Evolutionary conservation across 2,797 vertebrate species (phyloP).

Genomic region (Leucoraja ocellata): DNA sequence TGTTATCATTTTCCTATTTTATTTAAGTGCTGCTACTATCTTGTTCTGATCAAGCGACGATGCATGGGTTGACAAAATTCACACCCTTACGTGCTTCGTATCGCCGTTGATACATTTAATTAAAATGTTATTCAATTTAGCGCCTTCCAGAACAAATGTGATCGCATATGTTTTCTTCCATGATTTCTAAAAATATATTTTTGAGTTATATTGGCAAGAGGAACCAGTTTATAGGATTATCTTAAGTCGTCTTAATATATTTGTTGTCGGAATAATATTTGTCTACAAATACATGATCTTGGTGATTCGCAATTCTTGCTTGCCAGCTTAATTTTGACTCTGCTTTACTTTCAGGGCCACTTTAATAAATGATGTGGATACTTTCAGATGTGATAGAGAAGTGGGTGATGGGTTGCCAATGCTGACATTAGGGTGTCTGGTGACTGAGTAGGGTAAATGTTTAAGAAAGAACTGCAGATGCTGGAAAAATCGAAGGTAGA

Average conservation of each 20-base stretch:
- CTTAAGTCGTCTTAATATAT: slow-evolving; percentile 12
- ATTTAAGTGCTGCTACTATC: neutral
- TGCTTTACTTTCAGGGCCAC: neutral
- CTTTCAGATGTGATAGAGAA: slow-evolving; percentile 29
- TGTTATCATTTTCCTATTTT: too few relatives aligned
- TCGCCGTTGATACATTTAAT: neutral
- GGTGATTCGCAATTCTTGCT: slow-evolving; percentile 6
- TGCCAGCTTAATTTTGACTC: slow-evolving; percentile 21
- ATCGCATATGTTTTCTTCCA: neutral
- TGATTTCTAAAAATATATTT: neutral
- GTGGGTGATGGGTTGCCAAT: neutral
- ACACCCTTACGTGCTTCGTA: neutral
- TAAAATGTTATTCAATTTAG: neutral
- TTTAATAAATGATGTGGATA: slow-evolving; percentile 39
- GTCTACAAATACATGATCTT: neutral
- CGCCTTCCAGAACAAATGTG: neutral
- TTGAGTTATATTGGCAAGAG: neutral
- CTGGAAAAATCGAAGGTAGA: too few relatives aligned
- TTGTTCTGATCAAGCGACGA: neutral
- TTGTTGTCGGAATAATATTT: neutral
- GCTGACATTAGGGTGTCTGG: neutral
- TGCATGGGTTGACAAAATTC: neutral
- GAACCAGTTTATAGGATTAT: neutral
- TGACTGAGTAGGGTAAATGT: neutral
- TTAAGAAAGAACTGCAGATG: too few relatives aligned